phyloP scores from a whole-genome alignment of 2,888 invertebrate species.

The Conus canariensis region DNA sequence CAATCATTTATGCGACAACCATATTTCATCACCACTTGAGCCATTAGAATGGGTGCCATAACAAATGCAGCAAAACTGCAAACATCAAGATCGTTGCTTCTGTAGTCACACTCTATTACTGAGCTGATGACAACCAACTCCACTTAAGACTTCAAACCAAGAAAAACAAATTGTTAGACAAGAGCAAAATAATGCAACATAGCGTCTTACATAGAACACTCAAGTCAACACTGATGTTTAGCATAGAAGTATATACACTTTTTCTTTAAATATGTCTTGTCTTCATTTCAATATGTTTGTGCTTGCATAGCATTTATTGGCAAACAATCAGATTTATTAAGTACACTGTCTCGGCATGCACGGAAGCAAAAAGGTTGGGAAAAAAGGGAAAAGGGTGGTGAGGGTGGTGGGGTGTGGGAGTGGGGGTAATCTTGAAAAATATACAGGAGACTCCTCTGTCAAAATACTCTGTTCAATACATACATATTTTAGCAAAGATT shows the following conservation, averaged over 20 bases:
- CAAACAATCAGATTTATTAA: conserved; percentile 11
- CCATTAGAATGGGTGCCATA: background rate
- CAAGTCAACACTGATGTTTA: background rate
- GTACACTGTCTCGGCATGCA: background rate
- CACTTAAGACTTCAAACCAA: background rate
- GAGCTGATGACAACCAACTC: background rate
- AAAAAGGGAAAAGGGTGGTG: background rate
- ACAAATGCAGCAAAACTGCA: background rate
- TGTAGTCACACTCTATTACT: background rate
- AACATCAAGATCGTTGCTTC: background rate
- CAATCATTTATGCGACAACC: too few relatives aligned
- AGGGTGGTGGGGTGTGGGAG: background rate
- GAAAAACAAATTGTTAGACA: background rate
- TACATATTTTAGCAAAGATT: conserved; percentile 13
- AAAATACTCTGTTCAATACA: conserved; percentile 11
- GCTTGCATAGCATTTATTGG: conserved; percentile 31
- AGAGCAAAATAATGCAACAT: background rate
- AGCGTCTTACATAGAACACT: background rate
- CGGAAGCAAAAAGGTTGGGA: background rate
- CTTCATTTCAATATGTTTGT: background rate
- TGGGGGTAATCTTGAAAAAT: background rate
- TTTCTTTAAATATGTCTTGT: background rate
- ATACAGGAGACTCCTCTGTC: background rate
- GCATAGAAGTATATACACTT: conserved; percentile 10
- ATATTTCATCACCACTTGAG: too few relatives aligned